These are phyloP conservation scores for Chamaea fasciata DNA, from an alignment of 2,113 vertebrate genomes.

Conservation along the genomic window DNA sequence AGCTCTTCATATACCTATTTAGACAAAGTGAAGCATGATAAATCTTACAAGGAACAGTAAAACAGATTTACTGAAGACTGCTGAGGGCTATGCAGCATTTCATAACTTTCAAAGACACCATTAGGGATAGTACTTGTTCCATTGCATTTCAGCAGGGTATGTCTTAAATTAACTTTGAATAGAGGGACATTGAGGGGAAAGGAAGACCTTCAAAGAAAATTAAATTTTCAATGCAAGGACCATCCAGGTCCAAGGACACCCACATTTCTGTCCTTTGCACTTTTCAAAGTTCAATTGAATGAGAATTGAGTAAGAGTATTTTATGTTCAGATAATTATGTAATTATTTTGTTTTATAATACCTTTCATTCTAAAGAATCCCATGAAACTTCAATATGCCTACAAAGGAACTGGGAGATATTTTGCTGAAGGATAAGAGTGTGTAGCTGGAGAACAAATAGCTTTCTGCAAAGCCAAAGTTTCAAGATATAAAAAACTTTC, in stretches of 20 bases:
- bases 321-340: not conserved
- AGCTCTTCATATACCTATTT: not conserved
- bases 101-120: not conserved
- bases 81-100: not conserved
- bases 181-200: not conserved
- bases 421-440: not conserved
- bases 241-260: not conserved
- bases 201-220: not conserved
- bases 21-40: not conserved
- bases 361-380: not conserved
- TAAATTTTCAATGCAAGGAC: not conserved
- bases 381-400: not conserved
- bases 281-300: not conserved
- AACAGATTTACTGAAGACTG: not conserved
- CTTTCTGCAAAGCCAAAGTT: not conserved
- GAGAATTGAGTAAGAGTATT: not conserved
- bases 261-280: not conserved
- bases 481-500: not conserved
- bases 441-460: not conserved
- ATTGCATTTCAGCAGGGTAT: not conserved
- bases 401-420: not conserved
- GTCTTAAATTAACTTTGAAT: not conserved
- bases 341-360: constrained; percentile 6
- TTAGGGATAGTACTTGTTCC: not conserved
- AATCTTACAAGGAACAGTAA: not conserved